phyloP scores from a whole-genome alignment of 2,797 vertebrate genomes.

The Leuciscus waleckii region DNA sequence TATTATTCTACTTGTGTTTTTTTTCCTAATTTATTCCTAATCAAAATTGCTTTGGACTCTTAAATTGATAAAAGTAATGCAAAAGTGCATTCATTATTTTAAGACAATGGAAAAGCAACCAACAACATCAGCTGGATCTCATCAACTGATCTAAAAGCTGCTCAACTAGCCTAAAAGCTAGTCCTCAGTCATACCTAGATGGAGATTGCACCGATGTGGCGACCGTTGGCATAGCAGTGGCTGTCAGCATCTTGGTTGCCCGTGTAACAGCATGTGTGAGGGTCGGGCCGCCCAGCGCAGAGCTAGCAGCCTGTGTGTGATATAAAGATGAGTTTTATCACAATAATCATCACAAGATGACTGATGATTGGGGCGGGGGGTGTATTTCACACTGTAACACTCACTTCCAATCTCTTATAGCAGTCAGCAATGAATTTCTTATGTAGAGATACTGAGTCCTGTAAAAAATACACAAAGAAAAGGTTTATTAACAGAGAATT shows the following conservation, averaged over 20 bases:
- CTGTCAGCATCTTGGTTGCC: slow-evolving; percentile 99
- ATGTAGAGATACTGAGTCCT: slow-evolving; percentile 98
- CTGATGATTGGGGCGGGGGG: no score
- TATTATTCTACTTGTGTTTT: background rate
- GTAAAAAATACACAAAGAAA: slow-evolving; percentile 26
- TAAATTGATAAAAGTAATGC: no score
- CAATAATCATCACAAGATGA: background rate
- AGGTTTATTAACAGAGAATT: background rate
- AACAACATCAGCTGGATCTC: background rate
- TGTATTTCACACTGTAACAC: slow-evolving; percentile 36
- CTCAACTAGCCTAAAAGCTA: slow-evolving; percentile 64
- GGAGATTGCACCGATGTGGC: slow-evolving; percentile 99
- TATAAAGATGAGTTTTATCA: background rate
- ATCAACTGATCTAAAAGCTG: slow-evolving; percentile 53
- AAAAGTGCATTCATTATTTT: background rate
- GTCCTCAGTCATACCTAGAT: slow-evolving; percentile 84
- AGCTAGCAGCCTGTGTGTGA: slow-evolving; percentile 88
- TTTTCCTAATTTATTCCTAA: no score
- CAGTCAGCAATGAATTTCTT: slow-evolving; percentile 99
- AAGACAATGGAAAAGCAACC: background rate
- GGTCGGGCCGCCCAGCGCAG: slow-evolving; percentile 94
- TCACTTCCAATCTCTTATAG: slow-evolving; percentile 96
- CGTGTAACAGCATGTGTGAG: slow-evolving; percentile 97
- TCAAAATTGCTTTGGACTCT: background rate
- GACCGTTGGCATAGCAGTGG: slow-evolving; percentile 98